Evolutionary conservation across 2,888 invertebrate species (phyloP).

Genomic region (Beris chalybata): DNA sequence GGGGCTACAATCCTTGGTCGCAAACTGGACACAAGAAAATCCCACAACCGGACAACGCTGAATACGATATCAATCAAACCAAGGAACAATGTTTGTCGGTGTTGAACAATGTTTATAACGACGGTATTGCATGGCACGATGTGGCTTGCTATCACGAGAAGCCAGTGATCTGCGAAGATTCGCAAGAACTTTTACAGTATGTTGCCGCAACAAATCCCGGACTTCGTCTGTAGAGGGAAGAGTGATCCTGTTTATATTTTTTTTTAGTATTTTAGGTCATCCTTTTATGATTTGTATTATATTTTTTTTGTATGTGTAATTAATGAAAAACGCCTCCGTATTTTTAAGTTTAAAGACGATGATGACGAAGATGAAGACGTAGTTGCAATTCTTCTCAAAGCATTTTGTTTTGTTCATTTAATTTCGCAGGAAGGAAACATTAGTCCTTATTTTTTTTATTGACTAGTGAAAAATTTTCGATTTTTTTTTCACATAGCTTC

Average conservation of each 20-base stretch:
- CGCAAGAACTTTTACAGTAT: slow-evolving; percentile 83
- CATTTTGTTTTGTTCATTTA: too few relatives aligned
- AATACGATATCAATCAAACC: slow-evolving; percentile 86
- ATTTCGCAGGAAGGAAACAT: too few relatives aligned
- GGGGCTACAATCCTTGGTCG: slow-evolving; percentile 86
- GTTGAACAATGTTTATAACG: slow-evolving; percentile 90
- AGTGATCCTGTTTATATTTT: slow-evolving; percentile 26
- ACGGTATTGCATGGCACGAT: slow-evolving; percentile 93
- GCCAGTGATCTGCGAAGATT: slow-evolving; percentile 88
- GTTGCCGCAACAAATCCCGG: slow-evolving; percentile 82
- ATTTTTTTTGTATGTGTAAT: slow-evolving; percentile 71
- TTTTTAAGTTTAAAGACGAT: slow-evolving; percentile 22
- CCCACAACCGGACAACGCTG: slow-evolving; percentile 87
- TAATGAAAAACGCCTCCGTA: slow-evolving; percentile 49
- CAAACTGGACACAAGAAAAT: slow-evolving; percentile 88
- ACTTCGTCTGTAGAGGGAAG: slow-evolving; percentile 67
- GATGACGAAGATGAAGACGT: not conserved
- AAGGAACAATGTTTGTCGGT: slow-evolving; percentile 85
- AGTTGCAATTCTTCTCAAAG: not conserved
- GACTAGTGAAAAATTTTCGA: too few relatives aligned
- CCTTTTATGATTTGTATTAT: slow-evolving; percentile 48
- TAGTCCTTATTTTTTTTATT: too few relatives aligned
- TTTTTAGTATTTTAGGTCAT: slow-evolving; percentile 30
- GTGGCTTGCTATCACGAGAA: slow-evolving; percentile 93
- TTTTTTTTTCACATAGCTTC: too few relatives aligned